These are phyloP conservation scores for Nothoprocta perdicaria DNA, from an alignment of 2,113 vertebrate genomes.

Conservation along the genomic window DNA sequence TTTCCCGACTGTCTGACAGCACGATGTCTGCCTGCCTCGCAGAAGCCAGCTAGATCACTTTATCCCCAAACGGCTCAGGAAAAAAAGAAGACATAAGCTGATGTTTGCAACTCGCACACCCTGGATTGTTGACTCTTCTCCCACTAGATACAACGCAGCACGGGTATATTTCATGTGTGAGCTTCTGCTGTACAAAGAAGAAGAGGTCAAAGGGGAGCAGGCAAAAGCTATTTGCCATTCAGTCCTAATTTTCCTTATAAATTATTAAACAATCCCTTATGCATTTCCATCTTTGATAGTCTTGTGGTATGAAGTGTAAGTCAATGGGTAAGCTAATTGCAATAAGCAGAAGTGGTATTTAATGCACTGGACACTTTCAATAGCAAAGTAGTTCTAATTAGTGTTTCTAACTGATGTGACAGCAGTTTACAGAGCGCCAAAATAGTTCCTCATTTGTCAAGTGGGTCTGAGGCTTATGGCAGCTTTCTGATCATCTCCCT, in stretches of 20 bases:
- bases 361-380: slow-evolving; percentile 87
- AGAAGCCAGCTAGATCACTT: slow-evolving; percentile 10
- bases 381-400: slow-evolving; percentile 93
- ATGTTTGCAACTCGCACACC: background rate
- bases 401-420: slow-evolving; percentile 88
- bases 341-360: slow-evolving; percentile 92
- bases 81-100: slow-evolving; percentile 9
- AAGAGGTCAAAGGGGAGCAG: slow-evolving; percentile 66
- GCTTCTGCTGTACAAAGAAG: slow-evolving; percentile 26
- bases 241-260: slow-evolving; percentile 81
- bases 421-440: slow-evolving; percentile 81
- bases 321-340: slow-evolving; percentile 93
- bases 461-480: slow-evolving; percentile 78
- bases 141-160: slow-evolving; percentile 37
- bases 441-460: slow-evolving; percentile 87
- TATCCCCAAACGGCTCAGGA: background rate
- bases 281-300: slow-evolving; percentile 84
- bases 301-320: slow-evolving; percentile 83
- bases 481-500: slow-evolving; percentile 88
- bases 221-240: slow-evolving; percentile 77
- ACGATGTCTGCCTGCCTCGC: background rate
- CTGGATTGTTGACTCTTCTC: slow-evolving; percentile 3
- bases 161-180: slow-evolving; percentile 3
- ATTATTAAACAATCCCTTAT: slow-evolving; percentile 83
- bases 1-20: background rate